Conservation (phyloP, 2,888 invertebrate genomes). For the Ochropleura plecta region DNA sequence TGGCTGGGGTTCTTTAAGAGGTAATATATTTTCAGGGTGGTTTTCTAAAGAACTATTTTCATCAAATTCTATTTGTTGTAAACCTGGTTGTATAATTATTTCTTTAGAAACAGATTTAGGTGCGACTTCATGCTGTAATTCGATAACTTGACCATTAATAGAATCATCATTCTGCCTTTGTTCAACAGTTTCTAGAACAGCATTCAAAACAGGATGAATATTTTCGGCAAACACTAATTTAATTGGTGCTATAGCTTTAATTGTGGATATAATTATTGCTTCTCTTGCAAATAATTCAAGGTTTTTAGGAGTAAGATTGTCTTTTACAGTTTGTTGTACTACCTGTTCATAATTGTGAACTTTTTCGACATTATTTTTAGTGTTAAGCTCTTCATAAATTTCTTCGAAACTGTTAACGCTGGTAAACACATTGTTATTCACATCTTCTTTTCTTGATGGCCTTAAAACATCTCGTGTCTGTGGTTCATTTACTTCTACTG, state of each 20-base stretch:
- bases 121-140: constrained; percentile 18
- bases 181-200: constrained; percentile 72
- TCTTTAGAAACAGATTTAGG: constrained; percentile 2
- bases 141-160: constrained; percentile 24
- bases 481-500: constrained; percentile 71
- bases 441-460: constrained; percentile 71
- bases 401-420: constrained; percentile 85
- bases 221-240: constrained; percentile 74
- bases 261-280: constrained; percentile 67
- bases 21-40: constrained; percentile 20
- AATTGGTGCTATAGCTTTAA: constrained; percentile 68
- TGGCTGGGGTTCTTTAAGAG: constrained; percentile 19
- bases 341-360: constrained; percentile 5
- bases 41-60: constrained; percentile 20
- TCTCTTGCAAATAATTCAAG: constrained; percentile 66
- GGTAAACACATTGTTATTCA: constrained; percentile 82
- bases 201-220: constrained; percentile 70
- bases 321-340: constrained; percentile 8
- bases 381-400: constrained; percentile 84
- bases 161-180: constrained; percentile 21
- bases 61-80: constrained; percentile 16
- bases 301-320: constrained; percentile 26
- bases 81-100: constrained; percentile 21
- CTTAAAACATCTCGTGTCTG: constrained; percentile 41
- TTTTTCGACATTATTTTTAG: constrained; percentile 42